Evolutionary conservation across 2,113 vertebrate genomes (phyloP), one percentile per base, ranked within the genome.

Genomic region (Tympanuchus pallidicinctus): DNA sequence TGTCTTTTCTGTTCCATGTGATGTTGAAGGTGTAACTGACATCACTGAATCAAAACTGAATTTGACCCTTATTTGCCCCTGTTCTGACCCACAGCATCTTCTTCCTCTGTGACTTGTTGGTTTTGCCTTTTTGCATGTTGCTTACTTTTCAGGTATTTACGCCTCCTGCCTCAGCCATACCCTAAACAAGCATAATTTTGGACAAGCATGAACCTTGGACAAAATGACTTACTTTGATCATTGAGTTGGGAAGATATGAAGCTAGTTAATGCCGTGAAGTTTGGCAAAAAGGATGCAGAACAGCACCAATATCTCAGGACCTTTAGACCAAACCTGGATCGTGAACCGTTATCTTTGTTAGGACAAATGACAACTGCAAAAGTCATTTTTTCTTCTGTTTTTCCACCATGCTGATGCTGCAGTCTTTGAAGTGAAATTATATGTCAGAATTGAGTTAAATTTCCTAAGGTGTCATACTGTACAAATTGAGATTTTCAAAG

Each of bases 401-500:
- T 65, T 57, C 40, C 60, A n/a, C 17, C 18, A 13, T 9, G 6
- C 7, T 38, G 43, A 56, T 30, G 27, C 21, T 72, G 21, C 50
- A 59, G n/a, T 32, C 27, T 79, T 79, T 79, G 48, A 57, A 57
- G 32, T 47, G 43, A 50, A 30, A 15, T 22, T 56, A 63, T 48
- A 38, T 11, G 15, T 38, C 72, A 65, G 5, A 2, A 0, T 1
- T 70, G 43, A 32, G 56, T 27, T 45, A 24, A 5, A 3, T 40
- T 87, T 38, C 40, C 71, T 52, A 14, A 72, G 32, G 32, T 14
- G 16, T 45, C 56, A 52, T 19, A 77, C 59, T 22, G 54, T 60
- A 50, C 36, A 80, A 86, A 92, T 32, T 47, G 81, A 86, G 52
- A 81, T 92, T 91, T 85, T 88, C 48, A 95, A 74, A 71, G 85